phyloP scores from a whole-genome alignment of 1,140 invertebrate genomes.

The Proctacanthus coquilletti region DNA sequence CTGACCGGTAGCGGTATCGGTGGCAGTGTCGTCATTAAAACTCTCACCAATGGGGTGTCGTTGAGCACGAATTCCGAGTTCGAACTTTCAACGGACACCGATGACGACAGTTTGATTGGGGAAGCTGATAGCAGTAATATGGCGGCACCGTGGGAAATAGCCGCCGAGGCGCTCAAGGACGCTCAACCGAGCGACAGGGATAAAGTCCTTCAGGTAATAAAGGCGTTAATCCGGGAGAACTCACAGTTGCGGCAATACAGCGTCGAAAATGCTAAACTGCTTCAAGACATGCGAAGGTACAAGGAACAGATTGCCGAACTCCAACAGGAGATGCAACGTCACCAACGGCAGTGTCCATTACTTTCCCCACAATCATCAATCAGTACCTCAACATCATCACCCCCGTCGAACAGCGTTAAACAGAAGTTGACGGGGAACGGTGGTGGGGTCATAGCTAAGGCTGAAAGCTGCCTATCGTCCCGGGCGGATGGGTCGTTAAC shows the following conservation, averaged over 20 bases:
- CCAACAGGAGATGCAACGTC: conserved; percentile 19
- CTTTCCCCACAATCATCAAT: conserved; percentile 6
- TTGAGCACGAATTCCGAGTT: conserved; percentile 34
- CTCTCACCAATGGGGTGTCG: conserved; percentile 2
- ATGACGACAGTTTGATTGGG: conserved; percentile 34
- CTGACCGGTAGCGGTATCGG: too few relatives aligned
- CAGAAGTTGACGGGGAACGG: too few relatives aligned
- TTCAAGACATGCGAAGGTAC: conserved; percentile 18
- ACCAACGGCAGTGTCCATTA: conserved; percentile 16
- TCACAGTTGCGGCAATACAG: conserved; percentile 22
- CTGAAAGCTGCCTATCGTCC: not conserved
- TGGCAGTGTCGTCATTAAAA: conserved; percentile 6
- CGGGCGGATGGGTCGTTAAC: not conserved
- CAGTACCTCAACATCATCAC: not conserved
- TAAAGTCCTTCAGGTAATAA: conserved; percentile 18
- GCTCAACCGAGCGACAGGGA: conserved; percentile 19
- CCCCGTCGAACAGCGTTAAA: too few relatives aligned
- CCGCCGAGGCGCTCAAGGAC: conserved; percentile 20
- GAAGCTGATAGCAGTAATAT: conserved; percentile 29
- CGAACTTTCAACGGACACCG: conserved; percentile 44
- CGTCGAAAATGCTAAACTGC: conserved; percentile 13
- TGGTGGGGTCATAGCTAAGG: not conserved
- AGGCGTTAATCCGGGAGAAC: conserved; percentile 23
- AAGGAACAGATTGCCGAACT: conserved; percentile 23
- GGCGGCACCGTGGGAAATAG: conserved; percentile 24